Conservation (phyloP, 2,113 vertebrate genomes). For the Hippocampus abdominalis region DNA sequence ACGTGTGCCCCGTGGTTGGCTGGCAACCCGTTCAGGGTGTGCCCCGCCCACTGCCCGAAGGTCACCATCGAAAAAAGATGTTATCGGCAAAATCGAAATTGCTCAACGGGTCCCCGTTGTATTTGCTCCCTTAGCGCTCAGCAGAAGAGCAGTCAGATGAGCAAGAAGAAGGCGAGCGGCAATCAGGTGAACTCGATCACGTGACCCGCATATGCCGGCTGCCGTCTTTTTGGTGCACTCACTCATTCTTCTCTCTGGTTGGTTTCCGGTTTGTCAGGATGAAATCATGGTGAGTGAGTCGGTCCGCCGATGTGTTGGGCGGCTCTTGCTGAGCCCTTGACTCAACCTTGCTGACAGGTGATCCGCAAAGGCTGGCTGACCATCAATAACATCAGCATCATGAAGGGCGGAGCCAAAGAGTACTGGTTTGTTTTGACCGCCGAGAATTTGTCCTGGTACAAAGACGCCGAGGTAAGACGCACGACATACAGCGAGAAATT, state of each 20-base stretch:
- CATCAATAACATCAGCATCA: slow-evolving; percentile 98
- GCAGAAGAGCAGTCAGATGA: slow-evolving; percentile 94
- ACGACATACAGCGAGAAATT: too few species aligned
- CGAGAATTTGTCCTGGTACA: slow-evolving; percentile 97
- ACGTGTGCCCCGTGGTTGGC: too few species aligned
- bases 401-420: slow-evolving; percentile 98
- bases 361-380: slow-evolving; percentile 99
- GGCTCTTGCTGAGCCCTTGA: not conserved
- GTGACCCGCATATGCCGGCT: too few species aligned
- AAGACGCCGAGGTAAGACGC: slow-evolving; percentile 88
- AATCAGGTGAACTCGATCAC: slow-evolving; percentile 80
- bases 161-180: slow-evolving; percentile 92
- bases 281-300: not conserved
- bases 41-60: too few species aligned
- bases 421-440: slow-evolving; percentile 98
- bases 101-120: too few species aligned
- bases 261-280: not conserved
- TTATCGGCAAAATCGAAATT: too few species aligned
- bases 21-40: too few species aligned
- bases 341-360: slow-evolving; percentile 72
- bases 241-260: too few species aligned
- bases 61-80: too few species aligned
- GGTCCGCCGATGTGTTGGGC: too few species aligned
- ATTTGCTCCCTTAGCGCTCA: slow-evolving; percentile 78
- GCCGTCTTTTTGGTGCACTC: too few species aligned